Percentiles rank a stretch among this genome's conserved stretches.
Conservation (phyloP, 1,140 invertebrate species). For the Drosophila pallidifrons region DNA sequence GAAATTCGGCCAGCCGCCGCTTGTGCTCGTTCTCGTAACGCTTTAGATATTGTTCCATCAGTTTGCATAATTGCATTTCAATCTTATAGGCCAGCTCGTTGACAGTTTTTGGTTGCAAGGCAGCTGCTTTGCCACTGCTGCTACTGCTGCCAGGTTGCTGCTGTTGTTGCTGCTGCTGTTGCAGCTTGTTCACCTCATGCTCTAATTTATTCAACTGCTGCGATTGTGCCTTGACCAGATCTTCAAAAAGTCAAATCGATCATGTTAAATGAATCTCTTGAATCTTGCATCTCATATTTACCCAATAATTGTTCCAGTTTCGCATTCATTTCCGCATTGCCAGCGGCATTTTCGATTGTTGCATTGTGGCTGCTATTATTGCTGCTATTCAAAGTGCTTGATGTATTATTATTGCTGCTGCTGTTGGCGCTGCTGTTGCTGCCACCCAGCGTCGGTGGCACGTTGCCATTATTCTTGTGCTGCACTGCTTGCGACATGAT, state of each 20-base stretch:
- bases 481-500: conserved; percentile 80
- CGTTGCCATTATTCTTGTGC: conserved; percentile 74
- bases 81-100: conserved; percentile 78
- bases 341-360: conserved; percentile 26
- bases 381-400: conserved; percentile 51
- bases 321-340: conserved; percentile 56
- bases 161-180: conserved; percentile 23
- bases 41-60: conserved; percentile 81
- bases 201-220: conserved; percentile 73
- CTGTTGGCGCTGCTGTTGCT: conserved; percentile 37
- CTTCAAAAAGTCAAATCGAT: conserved; percentile 42
- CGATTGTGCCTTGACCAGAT: conserved; percentile 71
- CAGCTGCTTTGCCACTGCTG: conserved; percentile 37
- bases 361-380: conserved; percentile 49
- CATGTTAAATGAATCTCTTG: not conserved
- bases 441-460: conserved; percentile 62
- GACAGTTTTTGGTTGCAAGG: conserved; percentile 62
- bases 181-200: conserved; percentile 63
- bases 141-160: conserved; percentile 24
- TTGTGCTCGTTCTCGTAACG: conserved; percentile 85
- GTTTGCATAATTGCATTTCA: conserved; percentile 80
- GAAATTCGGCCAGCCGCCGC: conserved; percentile 69
- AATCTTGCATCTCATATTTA: conserved; percentile 24
- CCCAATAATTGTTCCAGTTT: conserved; percentile 77
- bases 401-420: conserved; percentile 51